These are phyloP conservation scores for Drosophila basisetae DNA, from an alignment of 2,888 invertebrate species.

Conservation along the genomic window DNA sequence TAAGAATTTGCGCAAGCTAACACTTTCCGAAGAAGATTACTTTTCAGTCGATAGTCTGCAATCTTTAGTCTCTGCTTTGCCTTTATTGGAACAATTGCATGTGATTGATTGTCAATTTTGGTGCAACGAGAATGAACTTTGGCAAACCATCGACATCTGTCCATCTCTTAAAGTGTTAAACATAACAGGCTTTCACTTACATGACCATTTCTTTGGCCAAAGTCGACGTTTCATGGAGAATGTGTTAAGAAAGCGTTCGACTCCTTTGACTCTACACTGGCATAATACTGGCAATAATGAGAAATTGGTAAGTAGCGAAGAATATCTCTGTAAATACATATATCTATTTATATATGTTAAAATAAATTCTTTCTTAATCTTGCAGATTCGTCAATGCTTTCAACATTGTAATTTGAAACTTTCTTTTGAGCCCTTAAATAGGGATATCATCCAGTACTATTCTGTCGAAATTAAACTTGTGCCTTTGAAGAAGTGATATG, in stretches of 20 bases:
- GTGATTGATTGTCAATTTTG: constrained; percentile 8
- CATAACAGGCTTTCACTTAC: constrained; percentile 21
- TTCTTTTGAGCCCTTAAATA: constrained; percentile 1
- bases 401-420: constrained; percentile 17
- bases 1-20: constrained; percentile 9
- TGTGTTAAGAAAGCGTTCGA: constrained; percentile 3
- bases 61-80: background rate
- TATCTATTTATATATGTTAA: no score
- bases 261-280: constrained; percentile 21
- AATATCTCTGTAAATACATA: background rate
- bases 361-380: background rate
- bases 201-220: constrained; percentile 4
- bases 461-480: background rate
- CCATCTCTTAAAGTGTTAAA: constrained; percentile 14
- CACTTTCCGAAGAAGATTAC: constrained; percentile 8
- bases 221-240: constrained; percentile 15
- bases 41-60: background rate
- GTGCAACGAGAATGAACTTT: constrained; percentile 26
- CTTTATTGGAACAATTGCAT: constrained; percentile 25
- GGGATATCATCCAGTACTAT: background rate
- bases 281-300: background rate
- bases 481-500: background rate
- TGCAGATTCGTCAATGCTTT: constrained; percentile 31
- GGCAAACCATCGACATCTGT: constrained; percentile 23
- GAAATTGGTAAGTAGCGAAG: constrained; percentile 6